Evolutionary conservation across 2,113 vertebrate genomes (phyloP).

Genomic region (Echinops telfairi): DNA sequence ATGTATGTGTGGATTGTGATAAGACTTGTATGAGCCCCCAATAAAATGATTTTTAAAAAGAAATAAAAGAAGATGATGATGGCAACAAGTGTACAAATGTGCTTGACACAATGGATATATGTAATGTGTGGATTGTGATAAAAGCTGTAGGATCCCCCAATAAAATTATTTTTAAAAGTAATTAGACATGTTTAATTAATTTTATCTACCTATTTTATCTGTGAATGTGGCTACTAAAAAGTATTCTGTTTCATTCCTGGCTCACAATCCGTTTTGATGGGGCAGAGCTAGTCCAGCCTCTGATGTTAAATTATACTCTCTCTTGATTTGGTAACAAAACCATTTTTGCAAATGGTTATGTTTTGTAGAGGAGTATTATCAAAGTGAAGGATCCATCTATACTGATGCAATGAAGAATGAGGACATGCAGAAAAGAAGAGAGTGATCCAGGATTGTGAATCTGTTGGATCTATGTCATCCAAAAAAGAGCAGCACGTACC

Average conservation of each 20-base stretch:
- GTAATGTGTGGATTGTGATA: too few relatives aligned
- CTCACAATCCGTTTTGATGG: neutral
- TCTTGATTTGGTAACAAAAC: neutral
- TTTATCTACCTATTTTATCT: slow-evolving; percentile 7
- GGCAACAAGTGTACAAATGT: too few relatives aligned
- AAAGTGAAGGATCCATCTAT: neutral
- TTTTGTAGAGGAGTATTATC: neutral
- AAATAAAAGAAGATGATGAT: too few relatives aligned
- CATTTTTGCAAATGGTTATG: neutral
- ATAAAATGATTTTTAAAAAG: too few relatives aligned
- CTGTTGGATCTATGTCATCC: neutral
- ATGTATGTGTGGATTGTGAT: too few relatives aligned
- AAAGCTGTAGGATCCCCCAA: too few relatives aligned
- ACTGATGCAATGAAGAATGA: neutral
- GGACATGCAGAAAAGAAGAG: neutral
- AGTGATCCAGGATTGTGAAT: too few relatives aligned
- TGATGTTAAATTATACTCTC: neutral
- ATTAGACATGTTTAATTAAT: neutral
- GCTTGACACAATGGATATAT: too few relatives aligned
- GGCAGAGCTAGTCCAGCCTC: neutral
- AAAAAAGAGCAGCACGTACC: neutral
- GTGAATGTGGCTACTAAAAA: neutral
- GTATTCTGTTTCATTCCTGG: neutral
- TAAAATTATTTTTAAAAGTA: too few relatives aligned
- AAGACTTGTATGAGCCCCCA: too few relatives aligned